These are phyloP conservation scores for Clarias pachynema DNA, from an alignment of 2,797 vertebrate genomes.

Conservation along the genomic window DNA sequence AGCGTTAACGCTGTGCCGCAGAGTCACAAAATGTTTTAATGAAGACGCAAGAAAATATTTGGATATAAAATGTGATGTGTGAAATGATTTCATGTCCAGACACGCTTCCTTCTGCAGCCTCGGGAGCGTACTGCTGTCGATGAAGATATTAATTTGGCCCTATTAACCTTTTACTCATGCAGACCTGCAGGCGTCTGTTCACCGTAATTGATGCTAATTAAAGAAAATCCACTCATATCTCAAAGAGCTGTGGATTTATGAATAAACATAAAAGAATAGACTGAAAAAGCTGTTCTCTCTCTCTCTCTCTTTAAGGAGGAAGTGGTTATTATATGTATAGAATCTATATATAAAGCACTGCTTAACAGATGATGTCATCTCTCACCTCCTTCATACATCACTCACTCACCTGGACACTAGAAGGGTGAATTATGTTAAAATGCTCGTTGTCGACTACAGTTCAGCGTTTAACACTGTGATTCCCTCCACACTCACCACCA, in stretches of 20 bases:
- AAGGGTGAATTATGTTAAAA: too few species aligned
- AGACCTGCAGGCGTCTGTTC: constrained; percentile 22
- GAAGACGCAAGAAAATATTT: background rate
- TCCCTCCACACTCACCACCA: too few species aligned
- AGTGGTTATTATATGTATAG: too few species aligned
- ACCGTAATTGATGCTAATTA: constrained; percentile 18
- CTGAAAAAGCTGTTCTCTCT: background rate
- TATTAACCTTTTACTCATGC: constrained; percentile 13
- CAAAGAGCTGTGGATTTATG: background rate
- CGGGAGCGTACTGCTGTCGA: background rate
- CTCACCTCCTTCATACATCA: too few species aligned
- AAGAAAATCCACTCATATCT: constrained; percentile 3
- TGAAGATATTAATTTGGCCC: background rate
- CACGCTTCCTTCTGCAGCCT: background rate
- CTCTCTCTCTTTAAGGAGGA: background rate
- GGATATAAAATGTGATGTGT: background rate
- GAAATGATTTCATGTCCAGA: background rate
- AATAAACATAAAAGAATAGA: background rate
- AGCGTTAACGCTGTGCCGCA: background rate
- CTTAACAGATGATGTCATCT: too few species aligned
- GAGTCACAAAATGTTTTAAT: background rate
- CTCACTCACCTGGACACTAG: too few species aligned
- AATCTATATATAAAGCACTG: too few species aligned
- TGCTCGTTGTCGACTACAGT: too few species aligned
- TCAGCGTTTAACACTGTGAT: too few species aligned